Evolutionary conservation across 2,888 invertebrate species (phyloP), one percentile per base, ranked within the genome.

Genomic region (Linnaemya tessellans): DNA sequence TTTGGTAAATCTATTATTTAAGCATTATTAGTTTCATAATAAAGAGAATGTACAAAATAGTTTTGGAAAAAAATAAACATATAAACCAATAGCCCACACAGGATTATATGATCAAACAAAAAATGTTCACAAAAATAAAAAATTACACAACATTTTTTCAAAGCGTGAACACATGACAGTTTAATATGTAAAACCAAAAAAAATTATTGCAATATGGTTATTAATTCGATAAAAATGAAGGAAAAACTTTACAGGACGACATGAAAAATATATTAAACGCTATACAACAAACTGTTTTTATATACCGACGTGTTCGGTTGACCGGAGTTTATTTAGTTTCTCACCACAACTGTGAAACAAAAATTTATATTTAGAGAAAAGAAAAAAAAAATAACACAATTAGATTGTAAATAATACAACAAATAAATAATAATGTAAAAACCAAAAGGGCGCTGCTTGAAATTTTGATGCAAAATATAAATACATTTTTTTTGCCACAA

Each of bases 291-390:
- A 38, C 60, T n/a, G 38, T 38, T 68, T 68, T 25, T 20, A 22
- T 1, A 35, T 9, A 60, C 49, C 58, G 38, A 38, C 15, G 13
- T 49, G 30, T n/a, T 79, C 38, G 35, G 56, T 41, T 49, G 35
- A 64, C 54, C 71, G 22, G 71, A 46, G 71, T 54, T 80, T 68
- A 68, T 68, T 46, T 64, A 43, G 38, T 73, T 73, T 41, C 18
- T 65, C 54, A 41, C 65, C 71, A 56, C 79, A 80, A 78, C 38
- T 68, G 22, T 46, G 46, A 62, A 62, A 41, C 30, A 54, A 41
- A 15, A 56, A 30, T 3, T 30, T 5, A 5, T 3, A 5, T 30
- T 30, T 30, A 5, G 38, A 46, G 4, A n/a, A 65, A 73, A 80
- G 9, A 54, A 56, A 46, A 22, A 35, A 46, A 13, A 43, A 9